Evolutionary conservation across 2,797 vertebrate genomes (phyloP).

Genomic region (Cheirogaleus major): DNA sequence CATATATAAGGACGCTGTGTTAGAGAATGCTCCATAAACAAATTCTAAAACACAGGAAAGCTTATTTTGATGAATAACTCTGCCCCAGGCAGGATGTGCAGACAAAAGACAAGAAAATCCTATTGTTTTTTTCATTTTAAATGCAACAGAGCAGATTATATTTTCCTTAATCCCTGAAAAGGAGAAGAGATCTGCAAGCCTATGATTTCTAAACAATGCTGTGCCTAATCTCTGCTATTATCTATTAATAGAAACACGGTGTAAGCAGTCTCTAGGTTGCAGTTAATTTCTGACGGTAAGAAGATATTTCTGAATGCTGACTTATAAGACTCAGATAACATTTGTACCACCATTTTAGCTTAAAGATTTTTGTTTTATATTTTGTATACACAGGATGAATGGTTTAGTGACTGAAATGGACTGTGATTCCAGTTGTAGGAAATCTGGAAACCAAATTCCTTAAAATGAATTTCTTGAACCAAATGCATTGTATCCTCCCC

Average conservation of each 20-base stretch:
- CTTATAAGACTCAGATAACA: not conserved
- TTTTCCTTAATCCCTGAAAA: conserved; percentile 38
- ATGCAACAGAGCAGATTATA: not conserved
- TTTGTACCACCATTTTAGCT: not conserved
- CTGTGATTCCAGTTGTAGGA: not conserved
- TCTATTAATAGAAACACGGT: not conserved
- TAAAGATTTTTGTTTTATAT: not conserved
- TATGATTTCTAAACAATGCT: not conserved
- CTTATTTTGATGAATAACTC: not conserved
- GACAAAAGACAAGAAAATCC: not conserved
- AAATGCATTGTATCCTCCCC: not conserved
- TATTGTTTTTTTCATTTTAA: not conserved
- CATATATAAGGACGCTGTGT: not conserved
- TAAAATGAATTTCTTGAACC: not conserved
- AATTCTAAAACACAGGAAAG: not conserved
- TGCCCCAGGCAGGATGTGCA: not conserved
- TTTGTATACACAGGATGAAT: conserved; percentile 48
- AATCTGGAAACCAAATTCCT: conserved; percentile 39
- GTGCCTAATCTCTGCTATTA: not conserved
- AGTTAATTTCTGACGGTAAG: not conserved
- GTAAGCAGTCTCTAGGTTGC: not conserved
- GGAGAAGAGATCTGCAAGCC: not conserved
- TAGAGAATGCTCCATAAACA: not conserved
- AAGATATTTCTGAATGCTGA: not conserved
- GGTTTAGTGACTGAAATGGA: conserved; percentile 40